Conservation (phyloP, 2,113 vertebrate species). For the Lepus timidus region DNA sequence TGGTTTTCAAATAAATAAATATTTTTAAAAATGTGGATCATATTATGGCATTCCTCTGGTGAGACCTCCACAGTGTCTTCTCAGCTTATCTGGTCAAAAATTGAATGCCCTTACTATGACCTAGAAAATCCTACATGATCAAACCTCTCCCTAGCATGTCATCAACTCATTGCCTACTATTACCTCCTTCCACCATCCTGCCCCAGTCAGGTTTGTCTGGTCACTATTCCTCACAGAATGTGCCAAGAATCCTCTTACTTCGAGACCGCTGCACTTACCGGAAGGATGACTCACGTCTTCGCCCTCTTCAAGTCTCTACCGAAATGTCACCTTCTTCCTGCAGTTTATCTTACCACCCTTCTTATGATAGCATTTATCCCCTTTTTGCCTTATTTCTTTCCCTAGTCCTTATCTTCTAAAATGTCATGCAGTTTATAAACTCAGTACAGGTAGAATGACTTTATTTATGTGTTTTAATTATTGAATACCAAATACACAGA, state of each 20-base stretch:
- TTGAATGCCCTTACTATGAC: background rate
- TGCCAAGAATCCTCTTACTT: background rate
- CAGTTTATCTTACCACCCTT: background rate
- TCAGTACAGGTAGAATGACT: background rate
- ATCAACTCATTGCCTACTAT: background rate
- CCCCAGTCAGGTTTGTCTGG: background rate
- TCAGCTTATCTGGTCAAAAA: background rate
- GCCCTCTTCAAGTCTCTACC: background rate
- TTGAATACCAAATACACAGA: background rate
- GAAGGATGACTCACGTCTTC: background rate
- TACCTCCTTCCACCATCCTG: background rate
- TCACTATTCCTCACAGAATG: background rate
- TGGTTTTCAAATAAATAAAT: too few relatives aligned
- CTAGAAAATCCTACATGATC: background rate
- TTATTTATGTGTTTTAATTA: constrained; percentile 7
- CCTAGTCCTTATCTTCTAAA: constrained; percentile 12
- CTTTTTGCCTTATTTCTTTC: background rate
- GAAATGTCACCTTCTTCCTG: background rate
- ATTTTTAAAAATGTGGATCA: background rate
- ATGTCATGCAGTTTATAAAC: background rate
- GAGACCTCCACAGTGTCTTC: background rate
- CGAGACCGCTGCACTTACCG: background rate
- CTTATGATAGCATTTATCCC: background rate
- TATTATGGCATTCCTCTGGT: background rate
- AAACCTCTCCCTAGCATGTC: background rate